phyloP scores from a whole-genome alignment of 2,113 vertebrate genomes.

The Galeopterus variegatus region DNA sequence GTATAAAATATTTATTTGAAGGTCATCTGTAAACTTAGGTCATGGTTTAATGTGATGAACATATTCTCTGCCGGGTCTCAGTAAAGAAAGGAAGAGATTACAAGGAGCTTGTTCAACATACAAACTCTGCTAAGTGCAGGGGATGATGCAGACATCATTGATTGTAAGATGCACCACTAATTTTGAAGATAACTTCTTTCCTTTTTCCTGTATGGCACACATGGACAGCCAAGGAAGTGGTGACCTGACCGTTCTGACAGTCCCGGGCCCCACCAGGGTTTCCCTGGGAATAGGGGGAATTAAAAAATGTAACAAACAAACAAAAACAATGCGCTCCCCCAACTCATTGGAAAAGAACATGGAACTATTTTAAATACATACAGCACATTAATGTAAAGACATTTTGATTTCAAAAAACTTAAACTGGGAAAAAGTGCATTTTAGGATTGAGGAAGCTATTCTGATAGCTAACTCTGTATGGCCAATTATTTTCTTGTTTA shows the following conservation, averaged over 20 bases:
- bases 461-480: neutral
- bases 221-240: neutral
- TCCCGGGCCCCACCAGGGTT: no score
- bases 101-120: neutral
- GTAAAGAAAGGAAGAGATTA: neutral
- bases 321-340: neutral
- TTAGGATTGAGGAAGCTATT: neutral
- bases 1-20: slow-evolving; percentile 57
- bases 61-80: neutral
- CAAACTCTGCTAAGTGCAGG: neutral
- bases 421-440: neutral
- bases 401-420: neutral
- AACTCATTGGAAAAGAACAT: neutral
- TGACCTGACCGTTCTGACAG: neutral
- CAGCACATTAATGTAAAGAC: neutral
- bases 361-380: neutral
- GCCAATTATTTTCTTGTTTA: slow-evolving; percentile 9
- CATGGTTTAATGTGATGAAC: neutral
- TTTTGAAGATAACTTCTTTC: neutral
- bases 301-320: neutral
- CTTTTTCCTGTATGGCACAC: neutral
- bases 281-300: neutral
- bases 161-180: neutral
- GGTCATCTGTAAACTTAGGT: slow-evolving; percentile 71
- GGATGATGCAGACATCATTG: neutral